Conservation (phyloP, 2,888 invertebrate species). For the Euplexia lucipara region DNA sequence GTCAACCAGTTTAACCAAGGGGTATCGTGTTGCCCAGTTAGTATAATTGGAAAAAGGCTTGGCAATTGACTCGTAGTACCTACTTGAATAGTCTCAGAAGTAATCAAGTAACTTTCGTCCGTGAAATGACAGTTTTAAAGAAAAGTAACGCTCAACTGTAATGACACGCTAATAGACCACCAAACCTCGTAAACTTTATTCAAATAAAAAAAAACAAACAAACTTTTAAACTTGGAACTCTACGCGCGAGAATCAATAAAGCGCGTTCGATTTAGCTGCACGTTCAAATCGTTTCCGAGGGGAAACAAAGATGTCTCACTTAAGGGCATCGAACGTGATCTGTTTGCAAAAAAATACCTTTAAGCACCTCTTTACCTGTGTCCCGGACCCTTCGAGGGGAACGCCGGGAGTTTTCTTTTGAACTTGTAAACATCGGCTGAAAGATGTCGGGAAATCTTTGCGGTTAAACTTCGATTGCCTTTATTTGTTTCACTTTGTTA, state of each 20-base stretch:
- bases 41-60: too few relatives aligned
- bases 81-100: neutral
- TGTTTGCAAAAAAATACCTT: slow-evolving; percentile 87
- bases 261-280: slow-evolving; percentile 77
- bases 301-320: slow-evolving; percentile 88
- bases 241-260: slow-evolving; percentile 79
- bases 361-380: slow-evolving; percentile 85
- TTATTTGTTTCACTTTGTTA: slow-evolving; percentile 75
- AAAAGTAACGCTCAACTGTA: neutral
- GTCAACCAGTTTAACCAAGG: too few relatives aligned
- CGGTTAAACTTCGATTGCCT: slow-evolving; percentile 82
- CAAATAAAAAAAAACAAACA: slow-evolving; percentile 36
- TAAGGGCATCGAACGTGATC: slow-evolving; percentile 89
- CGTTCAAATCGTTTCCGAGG: slow-evolving; percentile 81
- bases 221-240: slow-evolving; percentile 50
- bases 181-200: neutral
- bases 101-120: neutral
- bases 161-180: slow-evolving; percentile 18
- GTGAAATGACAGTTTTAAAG: neutral
- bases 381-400: slow-evolving; percentile 71
- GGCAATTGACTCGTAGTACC: too few relatives aligned
- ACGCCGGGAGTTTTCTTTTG: slow-evolving; percentile 74
- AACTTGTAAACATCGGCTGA: slow-evolving; percentile 86
- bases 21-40: too few relatives aligned
- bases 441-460: slow-evolving; percentile 83